phyloP scores from a whole-genome alignment of 2,888 invertebrate species.

The Synanthedon formicaeformis region DNA sequence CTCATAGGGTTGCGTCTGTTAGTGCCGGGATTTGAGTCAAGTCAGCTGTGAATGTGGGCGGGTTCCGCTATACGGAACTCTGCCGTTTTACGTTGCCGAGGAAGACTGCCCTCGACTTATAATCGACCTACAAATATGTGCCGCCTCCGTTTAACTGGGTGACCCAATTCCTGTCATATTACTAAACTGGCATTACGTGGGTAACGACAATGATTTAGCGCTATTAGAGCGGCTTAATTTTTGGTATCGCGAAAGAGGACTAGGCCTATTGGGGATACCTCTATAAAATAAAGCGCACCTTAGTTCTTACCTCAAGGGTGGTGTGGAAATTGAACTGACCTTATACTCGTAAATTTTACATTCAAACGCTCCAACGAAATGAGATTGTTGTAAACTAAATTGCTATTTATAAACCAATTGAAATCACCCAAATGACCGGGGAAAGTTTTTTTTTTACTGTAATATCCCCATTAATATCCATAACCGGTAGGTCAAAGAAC shows the following conservation, averaged over 20 bases:
- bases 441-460: too few species aligned
- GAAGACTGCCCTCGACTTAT: slow-evolving; percentile 50
- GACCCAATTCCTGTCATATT: slow-evolving; percentile 64
- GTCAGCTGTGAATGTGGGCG: slow-evolving; percentile 12
- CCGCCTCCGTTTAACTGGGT: slow-evolving; percentile 57
- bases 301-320: slow-evolving; percentile 62
- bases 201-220: slow-evolving; percentile 2
- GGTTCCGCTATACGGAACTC: slow-evolving; percentile 10
- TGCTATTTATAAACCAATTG: too few species aligned
- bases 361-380: too few species aligned
- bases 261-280: slow-evolving; percentile 68
- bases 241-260: slow-evolving; percentile 32
- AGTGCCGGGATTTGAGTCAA: not conserved
- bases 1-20: too few species aligned
- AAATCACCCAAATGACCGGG: too few species aligned
- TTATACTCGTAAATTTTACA: not conserved
- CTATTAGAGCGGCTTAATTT: not conserved
- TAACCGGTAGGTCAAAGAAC: too few species aligned
- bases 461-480: too few species aligned
- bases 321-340: slow-evolving; percentile 57
- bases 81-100: slow-evolving; percentile 29
- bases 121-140: slow-evolving; percentile 46
- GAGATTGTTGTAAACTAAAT: too few species aligned
- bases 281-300: slow-evolving; percentile 65
- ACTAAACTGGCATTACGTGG: slow-evolving; percentile 45